Base-by-base conservation (phyloP, 1,140 invertebrate species). In the Drosophila orosa region DNA sequence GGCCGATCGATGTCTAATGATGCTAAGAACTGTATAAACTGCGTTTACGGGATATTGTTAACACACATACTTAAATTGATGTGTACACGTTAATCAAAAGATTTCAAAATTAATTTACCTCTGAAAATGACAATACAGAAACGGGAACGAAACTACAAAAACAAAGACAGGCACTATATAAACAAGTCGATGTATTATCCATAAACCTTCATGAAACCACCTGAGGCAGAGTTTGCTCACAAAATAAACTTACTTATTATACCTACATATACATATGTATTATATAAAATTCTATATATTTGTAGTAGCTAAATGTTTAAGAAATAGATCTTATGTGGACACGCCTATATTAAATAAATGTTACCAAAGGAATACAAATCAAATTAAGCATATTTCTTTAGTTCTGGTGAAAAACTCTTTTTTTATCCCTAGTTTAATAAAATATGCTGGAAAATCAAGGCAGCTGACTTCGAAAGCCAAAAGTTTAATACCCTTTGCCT, bases 111-210 rank as follows among this genome's bases (percentile, higher is more conserved):
- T 68, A 68, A 62, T 78, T 58, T 58, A 83, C 83, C 78, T 82
- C 82, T 86, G 58, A 81, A 78, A 67, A 87, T 86, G 82, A 86
- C 82, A 86, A 86, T 86, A 86, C 82, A 48, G 68, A 60, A 57
- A 61, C 31, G 55, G 25, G 55, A 57, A 57, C 22, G 12, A 58
- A 71, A 40, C 15, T 50, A 55, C 35, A 47, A 56, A 50, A 5
- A 25, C 25, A 52, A 67, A 52, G 13, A 24, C 48, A 42, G 44
- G 4, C 60, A 37, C 27, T 35, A 60, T 19, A 33, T 8, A 47
- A 52, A 45, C 47, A 17, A 50, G 37, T 24, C 25, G 31, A 66
- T 58, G 68, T 48, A 57, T 50, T 84, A 50, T 63, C 44, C 56
- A 62, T 31, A 57, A 65, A 66, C 47, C 24, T 56, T 74, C 39